These are phyloP conservation scores for Rhagoletis zephyria DNA, from an alignment of 1,140 invertebrate species.

Conservation along the genomic window DNA sequence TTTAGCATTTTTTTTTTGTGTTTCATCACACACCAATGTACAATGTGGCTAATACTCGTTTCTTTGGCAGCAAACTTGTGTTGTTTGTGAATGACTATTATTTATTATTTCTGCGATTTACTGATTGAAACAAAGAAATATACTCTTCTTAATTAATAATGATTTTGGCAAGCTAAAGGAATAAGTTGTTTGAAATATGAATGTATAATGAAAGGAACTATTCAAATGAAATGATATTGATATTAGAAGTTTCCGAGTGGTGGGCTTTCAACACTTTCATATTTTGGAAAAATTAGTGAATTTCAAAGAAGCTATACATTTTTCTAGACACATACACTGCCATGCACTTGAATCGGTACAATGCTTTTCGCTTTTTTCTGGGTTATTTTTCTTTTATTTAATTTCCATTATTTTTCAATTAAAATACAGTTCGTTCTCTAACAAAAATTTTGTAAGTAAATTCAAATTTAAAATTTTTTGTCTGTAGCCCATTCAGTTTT, in stretches of 20 bases:
- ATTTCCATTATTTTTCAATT: too few species aligned
- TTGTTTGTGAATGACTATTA: constrained; percentile 31
- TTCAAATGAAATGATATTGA: neutral
- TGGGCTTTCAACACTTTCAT: neutral
- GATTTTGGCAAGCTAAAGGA: too few species aligned
- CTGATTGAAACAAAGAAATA: neutral
- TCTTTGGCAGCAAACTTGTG: neutral
- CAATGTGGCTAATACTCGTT: constrained; percentile 8
- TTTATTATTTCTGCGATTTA: neutral
- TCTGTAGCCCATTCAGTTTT: too few species aligned
- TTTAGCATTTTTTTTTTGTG: neutral
- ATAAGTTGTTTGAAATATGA: too few species aligned
- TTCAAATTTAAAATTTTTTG: too few species aligned
- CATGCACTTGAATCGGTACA: too few species aligned
- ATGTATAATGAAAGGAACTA: neutral
- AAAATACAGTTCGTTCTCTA: too few species aligned
- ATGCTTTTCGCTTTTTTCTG: too few species aligned
- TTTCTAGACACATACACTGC: neutral
- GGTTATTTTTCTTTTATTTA: too few species aligned
- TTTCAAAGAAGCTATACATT: neutral
- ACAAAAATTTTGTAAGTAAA: neutral
- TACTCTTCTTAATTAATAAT: neutral
- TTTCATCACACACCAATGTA: neutral
- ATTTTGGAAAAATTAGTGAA: neutral
- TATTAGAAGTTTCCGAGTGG: neutral